Percentiles rank a stretch among this genome's conserved stretches.
These are phyloP conservation scores for Dreissena rostriformis DNA, from an alignment of 1,140 invertebrate genomes.

Conservation along the genomic window DNA sequence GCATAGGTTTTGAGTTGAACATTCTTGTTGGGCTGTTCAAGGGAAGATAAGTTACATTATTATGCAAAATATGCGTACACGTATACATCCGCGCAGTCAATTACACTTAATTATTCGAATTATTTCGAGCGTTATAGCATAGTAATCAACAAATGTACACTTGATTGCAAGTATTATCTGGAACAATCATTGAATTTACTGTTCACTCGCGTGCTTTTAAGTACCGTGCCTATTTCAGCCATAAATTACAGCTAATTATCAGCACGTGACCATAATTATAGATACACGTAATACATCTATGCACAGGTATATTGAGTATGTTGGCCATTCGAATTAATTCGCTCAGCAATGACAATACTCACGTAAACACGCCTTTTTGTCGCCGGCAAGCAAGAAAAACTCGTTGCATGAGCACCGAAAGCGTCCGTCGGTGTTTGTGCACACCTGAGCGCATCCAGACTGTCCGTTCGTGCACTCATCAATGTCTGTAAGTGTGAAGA, in stretches of 20 bases:
- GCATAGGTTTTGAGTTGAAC: constrained; percentile 20
- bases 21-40: background rate
- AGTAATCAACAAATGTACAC: background rate
- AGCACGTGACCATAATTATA: background rate
- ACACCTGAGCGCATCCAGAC: constrained; percentile 81
- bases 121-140: background rate
- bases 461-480: constrained; percentile 75
- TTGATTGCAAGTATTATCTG: background rate
- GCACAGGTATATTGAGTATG: background rate
- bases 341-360: background rate
- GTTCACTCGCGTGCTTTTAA: background rate
- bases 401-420: constrained; percentile 62
- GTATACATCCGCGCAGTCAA: background rate
- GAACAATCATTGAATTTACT: background rate
- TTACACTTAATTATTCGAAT: background rate
- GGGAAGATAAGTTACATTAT: background rate
- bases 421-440: constrained; percentile 63
- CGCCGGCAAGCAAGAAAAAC: constrained; percentile 45
- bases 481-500: constrained; percentile 70
- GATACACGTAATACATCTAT: background rate
- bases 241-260: background rate
- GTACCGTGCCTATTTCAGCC: background rate
- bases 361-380: constrained; percentile 41
- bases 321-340: background rate
- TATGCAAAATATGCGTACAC: too few relatives aligned